Conservation (phyloP, 2,888 invertebrate species). For the Clepsis dumicolana region DNA sequence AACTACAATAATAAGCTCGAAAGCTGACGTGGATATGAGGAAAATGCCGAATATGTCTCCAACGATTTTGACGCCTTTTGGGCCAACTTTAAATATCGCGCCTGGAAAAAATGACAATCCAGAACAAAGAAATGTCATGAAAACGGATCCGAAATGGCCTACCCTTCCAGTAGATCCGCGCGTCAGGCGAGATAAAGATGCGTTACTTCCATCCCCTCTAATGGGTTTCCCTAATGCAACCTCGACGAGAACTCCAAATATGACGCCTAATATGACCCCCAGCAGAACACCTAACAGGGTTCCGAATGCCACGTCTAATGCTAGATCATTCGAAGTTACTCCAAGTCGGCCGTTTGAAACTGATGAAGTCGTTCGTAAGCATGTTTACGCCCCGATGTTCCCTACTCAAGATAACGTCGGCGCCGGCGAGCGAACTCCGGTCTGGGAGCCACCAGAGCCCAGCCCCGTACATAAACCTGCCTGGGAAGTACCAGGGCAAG, state of each 20-base stretch:
- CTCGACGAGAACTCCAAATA: constrained; percentile 33
- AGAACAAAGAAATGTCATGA: constrained; percentile 48
- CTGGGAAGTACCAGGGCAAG: constrained; percentile 44
- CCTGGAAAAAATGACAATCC: constrained; percentile 26
- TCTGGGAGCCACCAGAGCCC: constrained; percentile 48
- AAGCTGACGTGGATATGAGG: constrained; percentile 75
- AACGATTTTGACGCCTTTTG: constrained; percentile 23
- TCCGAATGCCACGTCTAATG: constrained; percentile 52
- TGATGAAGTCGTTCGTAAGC: constrained; percentile 60
- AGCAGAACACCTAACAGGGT: constrained; percentile 46
- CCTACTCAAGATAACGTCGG: constrained; percentile 55
- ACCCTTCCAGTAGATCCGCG: constrained; percentile 62
- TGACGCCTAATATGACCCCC: constrained; percentile 48
- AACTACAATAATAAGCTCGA: constrained; percentile 50
- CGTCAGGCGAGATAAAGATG: constrained; percentile 59
- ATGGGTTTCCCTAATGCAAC: constrained; percentile 48
- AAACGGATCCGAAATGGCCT: constrained; percentile 45
- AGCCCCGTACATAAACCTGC: constrained; percentile 30
- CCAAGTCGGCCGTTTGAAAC: constrained; percentile 61
- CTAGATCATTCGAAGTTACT: constrained; percentile 63
- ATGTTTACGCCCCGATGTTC: constrained; percentile 72
- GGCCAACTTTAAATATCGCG: constrained; percentile 26
- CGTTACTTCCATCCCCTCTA: constrained; percentile 16
- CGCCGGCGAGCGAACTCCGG: constrained; percentile 50
- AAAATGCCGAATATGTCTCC: constrained; percentile 54